Evolutionary conservation across 2,888 invertebrate species (phyloP).

Genomic region (Pseudococcus longispinus): DNA sequence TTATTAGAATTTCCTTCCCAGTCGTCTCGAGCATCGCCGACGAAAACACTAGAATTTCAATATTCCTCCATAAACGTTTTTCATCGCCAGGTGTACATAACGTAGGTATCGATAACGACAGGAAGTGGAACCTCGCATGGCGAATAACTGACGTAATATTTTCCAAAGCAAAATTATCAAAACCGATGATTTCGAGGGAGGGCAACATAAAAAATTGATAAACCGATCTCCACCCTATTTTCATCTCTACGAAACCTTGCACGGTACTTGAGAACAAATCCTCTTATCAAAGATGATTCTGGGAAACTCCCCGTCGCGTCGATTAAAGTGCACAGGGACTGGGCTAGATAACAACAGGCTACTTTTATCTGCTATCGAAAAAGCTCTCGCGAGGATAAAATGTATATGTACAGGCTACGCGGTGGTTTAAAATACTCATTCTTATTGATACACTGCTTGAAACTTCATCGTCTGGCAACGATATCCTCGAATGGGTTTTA

Average conservation of each 20-base stretch:
- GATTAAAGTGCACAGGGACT: neutral
- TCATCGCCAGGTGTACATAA: neutral
- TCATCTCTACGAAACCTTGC: neutral
- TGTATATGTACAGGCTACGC: neutral
- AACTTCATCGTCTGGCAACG: neutral
- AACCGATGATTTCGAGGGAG: neutral
- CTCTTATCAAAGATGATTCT: neutral
- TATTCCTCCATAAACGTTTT: neutral
- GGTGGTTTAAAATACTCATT: neutral
- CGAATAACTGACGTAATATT: neutral
- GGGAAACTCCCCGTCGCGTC: neutral
- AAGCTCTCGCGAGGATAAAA: constrained; percentile 16
- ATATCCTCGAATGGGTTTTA: neutral
- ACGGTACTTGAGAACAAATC: neutral
- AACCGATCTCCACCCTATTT: neutral
- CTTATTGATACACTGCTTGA: neutral
- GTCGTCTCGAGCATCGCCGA: neutral
- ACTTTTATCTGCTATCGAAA: neutral
- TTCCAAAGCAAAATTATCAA: neutral
- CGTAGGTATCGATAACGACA: neutral
- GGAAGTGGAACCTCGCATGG: neutral
- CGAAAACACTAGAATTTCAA: neutral
- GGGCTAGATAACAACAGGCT: neutral
- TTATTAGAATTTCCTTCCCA: neutral
- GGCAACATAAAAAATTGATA: neutral